phyloP scores from a whole-genome alignment of 1,140 invertebrate species.

The Lineus longissimus region DNA sequence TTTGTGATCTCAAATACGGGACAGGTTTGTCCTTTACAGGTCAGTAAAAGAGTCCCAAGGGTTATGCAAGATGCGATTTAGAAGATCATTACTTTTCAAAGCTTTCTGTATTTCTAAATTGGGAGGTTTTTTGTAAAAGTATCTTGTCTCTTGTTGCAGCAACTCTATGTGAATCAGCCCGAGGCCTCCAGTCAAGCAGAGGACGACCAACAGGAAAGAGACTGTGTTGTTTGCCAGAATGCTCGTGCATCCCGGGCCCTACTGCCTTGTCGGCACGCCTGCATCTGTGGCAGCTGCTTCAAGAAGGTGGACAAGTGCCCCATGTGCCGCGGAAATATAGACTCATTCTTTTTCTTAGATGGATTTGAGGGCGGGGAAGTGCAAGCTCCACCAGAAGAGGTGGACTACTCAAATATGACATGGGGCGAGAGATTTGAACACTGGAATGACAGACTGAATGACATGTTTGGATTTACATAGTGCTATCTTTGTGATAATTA shows the following conservation, averaged over 20 bases:
- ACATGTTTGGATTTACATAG: slow-evolving; percentile 30
- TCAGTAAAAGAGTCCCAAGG: no score
- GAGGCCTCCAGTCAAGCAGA: neutral
- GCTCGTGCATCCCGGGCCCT: slow-evolving; percentile 72
- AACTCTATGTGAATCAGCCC: neutral
- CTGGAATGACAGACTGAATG: slow-evolving; percentile 27
- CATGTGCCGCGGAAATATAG: slow-evolving; percentile 75
- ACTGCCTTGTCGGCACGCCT: slow-evolving; percentile 76
- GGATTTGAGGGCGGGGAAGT: slow-evolving; percentile 9
- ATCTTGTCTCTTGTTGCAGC: neutral
- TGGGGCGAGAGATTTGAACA: slow-evolving; percentile 6
- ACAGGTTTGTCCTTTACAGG: slow-evolving; percentile 23
- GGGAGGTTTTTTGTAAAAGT: no score
- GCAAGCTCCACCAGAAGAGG: neutral
- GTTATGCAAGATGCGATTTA: no score
- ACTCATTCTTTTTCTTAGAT: slow-evolving; percentile 64
- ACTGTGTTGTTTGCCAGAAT: slow-evolving; percentile 75
- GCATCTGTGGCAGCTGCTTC: slow-evolving; percentile 64
- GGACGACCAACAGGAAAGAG: slow-evolving; percentile 2
- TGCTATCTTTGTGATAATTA: no score
- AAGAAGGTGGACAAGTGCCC: slow-evolving; percentile 61
- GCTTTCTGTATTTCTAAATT: no score
- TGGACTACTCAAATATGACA: slow-evolving; percentile 9
- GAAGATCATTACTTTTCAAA: no score
- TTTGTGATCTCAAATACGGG: slow-evolving; percentile 25